Conservation (phyloP, 2,888 invertebrate genomes). For the Carterocephalus palaemon region DNA sequence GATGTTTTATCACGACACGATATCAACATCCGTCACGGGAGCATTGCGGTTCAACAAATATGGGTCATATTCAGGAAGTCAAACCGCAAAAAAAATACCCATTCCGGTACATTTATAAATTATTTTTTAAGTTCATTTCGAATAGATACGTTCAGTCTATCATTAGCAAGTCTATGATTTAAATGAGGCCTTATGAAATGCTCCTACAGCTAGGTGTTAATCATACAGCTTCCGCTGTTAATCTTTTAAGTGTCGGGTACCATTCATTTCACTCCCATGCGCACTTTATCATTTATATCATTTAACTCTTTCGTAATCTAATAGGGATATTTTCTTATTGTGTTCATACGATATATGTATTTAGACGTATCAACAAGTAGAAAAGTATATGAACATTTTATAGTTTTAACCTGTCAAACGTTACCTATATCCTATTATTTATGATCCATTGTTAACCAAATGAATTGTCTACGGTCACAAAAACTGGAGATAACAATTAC, state of each 20-base stretch:
- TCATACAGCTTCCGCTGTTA: conserved; percentile 32
- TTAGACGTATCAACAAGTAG: too few relatives aligned
- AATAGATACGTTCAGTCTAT: background rate
- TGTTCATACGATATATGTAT: background rate
- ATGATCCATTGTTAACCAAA: conserved; percentile 3
- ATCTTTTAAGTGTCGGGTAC: conserved; percentile 31
- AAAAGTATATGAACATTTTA: too few relatives aligned
- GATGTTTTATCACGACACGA: conserved; percentile 59
- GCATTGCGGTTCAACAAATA: conserved; percentile 44
- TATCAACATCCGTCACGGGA: conserved; percentile 59
- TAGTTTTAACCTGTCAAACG: background rate
- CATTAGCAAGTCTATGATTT: background rate
- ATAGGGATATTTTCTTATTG: conserved; percentile 8
- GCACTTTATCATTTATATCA: conserved; percentile 30
- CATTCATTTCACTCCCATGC: conserved; percentile 39
- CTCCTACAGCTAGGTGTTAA: conserved; percentile 20
- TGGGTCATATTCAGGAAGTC: conserved; percentile 67
- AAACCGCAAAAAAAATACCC: conserved; percentile 64
- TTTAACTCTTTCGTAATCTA: conserved; percentile 17
- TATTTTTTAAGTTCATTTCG: conserved; percentile 23
- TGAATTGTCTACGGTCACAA: background rate
- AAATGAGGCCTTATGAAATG: background rate
- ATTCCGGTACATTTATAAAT: conserved; percentile 36
- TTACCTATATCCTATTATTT: conserved; percentile 4
- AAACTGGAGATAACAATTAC: conserved; percentile 17